Base-by-base conservation (phyloP, 2,797 vertebrate species). In the Molothrus ater region DNA sequence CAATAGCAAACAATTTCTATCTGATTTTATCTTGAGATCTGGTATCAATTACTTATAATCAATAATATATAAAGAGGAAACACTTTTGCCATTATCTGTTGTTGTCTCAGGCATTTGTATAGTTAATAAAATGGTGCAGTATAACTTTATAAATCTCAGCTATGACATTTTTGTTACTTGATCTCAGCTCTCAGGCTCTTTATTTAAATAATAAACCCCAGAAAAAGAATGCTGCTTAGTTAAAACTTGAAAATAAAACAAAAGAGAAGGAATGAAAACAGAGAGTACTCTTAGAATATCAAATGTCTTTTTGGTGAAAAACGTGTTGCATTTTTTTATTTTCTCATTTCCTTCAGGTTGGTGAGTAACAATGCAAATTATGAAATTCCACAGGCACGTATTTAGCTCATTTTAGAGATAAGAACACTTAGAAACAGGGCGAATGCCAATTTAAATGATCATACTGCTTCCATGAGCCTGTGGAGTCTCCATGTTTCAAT, bases 321-420 rank as follows among this genome's bases (percentile, higher is more conserved):
- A 60, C 0, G 0, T 13, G 11, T 34, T 32, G 3, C 4, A 6
- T 21, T 48, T 40, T 45, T 40, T 54, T 68, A 2, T n/a, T 73
- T 83, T 63, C 17, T 80, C 25, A 75, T 88, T 65, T 84, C 26
- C 42, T 80, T 90, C 36, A 66, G 25, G 9, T 21, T 83, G 32
- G 13, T 36, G 13, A 80, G 13, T 10, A 3, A 65, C 38, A 69
- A 65, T 43, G 29, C 6, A 90, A 91, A 56, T 10, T 1, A 48
- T 53, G 13, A 86, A 72, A 69, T 80, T 53, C 21, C 31, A 59
- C 6, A 29, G 84, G 10, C 17, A 29, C 2, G 1, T 32, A 26
- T 93, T 87, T 82, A 72, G 24, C 48, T 81, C 16, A 54, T 65
- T 84, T 79, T 81, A 75, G 32, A 54, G n/a, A 42, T 19, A 75